Conservation (phyloP, 2,797 vertebrate species). For the Enteromius paludinosus region DNA sequence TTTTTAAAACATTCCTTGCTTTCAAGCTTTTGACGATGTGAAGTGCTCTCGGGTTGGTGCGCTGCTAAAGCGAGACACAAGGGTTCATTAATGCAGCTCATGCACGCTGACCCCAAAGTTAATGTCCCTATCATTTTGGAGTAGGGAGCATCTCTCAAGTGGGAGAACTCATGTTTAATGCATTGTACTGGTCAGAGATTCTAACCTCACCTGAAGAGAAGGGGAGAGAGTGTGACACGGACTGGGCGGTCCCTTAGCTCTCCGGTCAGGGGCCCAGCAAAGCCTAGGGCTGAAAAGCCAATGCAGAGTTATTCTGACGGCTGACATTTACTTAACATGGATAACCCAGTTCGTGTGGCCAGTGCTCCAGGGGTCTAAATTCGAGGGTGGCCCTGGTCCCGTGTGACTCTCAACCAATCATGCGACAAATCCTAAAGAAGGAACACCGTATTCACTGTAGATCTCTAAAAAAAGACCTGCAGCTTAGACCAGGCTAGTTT, state of each 20-base stretch:
- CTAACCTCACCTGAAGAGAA: slow-evolving; percentile 75
- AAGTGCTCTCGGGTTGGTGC: slow-evolving; percentile 62
- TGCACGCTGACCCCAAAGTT: slow-evolving; percentile 73
- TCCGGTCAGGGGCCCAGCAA: slow-evolving; percentile 48
- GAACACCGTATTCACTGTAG: neutral
- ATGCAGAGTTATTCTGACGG: slow-evolving; percentile 65
- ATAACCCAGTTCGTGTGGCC: slow-evolving; percentile 43
- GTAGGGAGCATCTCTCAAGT: slow-evolving; percentile 69
- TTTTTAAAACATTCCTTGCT: slow-evolving; percentile 22
- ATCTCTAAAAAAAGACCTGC: neutral
- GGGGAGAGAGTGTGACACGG: slow-evolving; percentile 56
- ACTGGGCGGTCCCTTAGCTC: slow-evolving; percentile 38
- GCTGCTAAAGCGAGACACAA: slow-evolving; percentile 65
- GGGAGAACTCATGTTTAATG: slow-evolving; percentile 80
- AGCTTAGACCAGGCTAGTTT: neutral
- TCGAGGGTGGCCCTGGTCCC: slow-evolving; percentile 61
- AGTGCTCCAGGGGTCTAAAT: slow-evolving; percentile 61
- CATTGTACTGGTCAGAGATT: slow-evolving; percentile 72
- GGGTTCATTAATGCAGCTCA: slow-evolving; percentile 80
- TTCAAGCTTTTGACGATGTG: slow-evolving; percentile 42
- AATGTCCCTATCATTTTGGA: slow-evolving; percentile 79
- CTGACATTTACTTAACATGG: slow-evolving; percentile 74
- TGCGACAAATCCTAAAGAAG: slow-evolving; percentile 65
- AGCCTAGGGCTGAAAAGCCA: slow-evolving; percentile 60
- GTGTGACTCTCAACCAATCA: slow-evolving; percentile 57